Conservation (phyloP, 2,113 vertebrate genomes). For the Periophthalmus modestus region DNA sequence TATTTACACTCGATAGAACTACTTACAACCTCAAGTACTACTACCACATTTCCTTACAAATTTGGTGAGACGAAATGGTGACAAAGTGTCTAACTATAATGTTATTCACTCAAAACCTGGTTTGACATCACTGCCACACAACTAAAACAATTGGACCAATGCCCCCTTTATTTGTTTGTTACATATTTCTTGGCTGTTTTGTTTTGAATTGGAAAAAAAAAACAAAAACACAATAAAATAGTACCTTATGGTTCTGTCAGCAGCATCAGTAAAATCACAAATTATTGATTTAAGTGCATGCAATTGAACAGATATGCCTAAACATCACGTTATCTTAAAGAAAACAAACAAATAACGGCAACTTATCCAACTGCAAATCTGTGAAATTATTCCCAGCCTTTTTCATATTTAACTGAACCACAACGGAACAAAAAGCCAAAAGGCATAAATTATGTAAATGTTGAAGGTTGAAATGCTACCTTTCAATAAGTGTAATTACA, state of each 20-base stretch:
- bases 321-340: neutral
- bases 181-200: too few species aligned
- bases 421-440: conserved; percentile 5
- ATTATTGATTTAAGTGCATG: conserved; percentile 9
- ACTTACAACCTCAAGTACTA: too few species aligned
- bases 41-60: too few species aligned
- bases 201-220: too few species aligned
- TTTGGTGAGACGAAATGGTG: too few species aligned
- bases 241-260: conserved; percentile 6
- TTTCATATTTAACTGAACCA: conserved; percentile 14
- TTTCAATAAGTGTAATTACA: conserved; percentile 49
- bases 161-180: too few species aligned
- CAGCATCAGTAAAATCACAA: conserved; percentile 12
- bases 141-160: too few species aligned
- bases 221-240: neutral
- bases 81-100: too few species aligned
- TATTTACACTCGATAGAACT: too few species aligned
- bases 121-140: too few species aligned
- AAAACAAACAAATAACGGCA: neutral
- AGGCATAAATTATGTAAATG: conserved; percentile 15
- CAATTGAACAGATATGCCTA: neutral
- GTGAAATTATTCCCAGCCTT: neutral
- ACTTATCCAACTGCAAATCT: conserved; percentile 16
- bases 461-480: conserved; percentile 18
- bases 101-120: too few species aligned